Evolutionary conservation across 2,113 vertebrate species (phyloP), one percentile per base, ranked within the genome.

Genomic region (Saguinus midas): DNA sequence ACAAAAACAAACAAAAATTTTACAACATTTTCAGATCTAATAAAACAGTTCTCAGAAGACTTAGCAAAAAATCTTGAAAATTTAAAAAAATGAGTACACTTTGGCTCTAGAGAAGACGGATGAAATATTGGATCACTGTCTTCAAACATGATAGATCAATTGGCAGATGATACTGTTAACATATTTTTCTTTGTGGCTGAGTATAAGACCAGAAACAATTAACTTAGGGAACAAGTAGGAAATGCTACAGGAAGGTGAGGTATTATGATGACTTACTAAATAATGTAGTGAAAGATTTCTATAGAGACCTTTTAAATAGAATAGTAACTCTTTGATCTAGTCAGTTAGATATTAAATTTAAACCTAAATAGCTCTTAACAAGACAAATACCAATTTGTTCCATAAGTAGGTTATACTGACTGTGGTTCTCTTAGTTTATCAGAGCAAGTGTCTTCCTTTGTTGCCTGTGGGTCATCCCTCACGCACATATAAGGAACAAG

Each of bases 101-200:
- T 84, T 86, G 61, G 18, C 50, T 88, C 76, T 88, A 96, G 57
- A 90, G 55, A 92, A 96, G 27, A 79, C 40, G 20, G 27, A 88
- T 76, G 81, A 96, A 1, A 88, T 14, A 89, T 91, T 72, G 83
- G 91, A 91, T 91, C 45, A 76, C 55, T 81, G 20, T 91, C 58
- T 92, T 87, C 70, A 86, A 78, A 82, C 86, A 89, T 96, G 25
- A 80, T 58, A 11, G 75, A 55, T 80, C 78, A 68, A 64, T 10
- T 92, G 78, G 85, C 68, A 96, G 58, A 93, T 52, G 3, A 87
- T 3, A 68, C 37, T 93, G 86, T 83, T 82, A 82, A 86, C 85
- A 73, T 75, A 55, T 78, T 94, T 97, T 89, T 58, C 61, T 70
- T 92, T 57, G 66, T 75, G 84, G 45, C 23, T 97, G 50, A 40